Conservation (phyloP, 2,888 invertebrate species). For the Acrobasis suavella region DNA sequence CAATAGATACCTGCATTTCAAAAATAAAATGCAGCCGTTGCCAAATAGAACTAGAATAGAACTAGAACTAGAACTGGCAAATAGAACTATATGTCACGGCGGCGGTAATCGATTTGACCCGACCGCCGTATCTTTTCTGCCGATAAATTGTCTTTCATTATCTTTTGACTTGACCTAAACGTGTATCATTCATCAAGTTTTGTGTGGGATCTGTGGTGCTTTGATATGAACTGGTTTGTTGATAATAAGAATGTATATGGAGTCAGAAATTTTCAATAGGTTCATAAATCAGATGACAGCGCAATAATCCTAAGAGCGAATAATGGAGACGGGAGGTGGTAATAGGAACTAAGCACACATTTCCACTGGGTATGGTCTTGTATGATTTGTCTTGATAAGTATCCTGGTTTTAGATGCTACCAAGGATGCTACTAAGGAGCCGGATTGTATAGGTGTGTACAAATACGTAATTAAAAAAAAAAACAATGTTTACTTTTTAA, state of each 20-base stretch:
- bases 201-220: background rate
- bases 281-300: too few species aligned
- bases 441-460: too few species aligned
- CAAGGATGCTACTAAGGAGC: too few species aligned
- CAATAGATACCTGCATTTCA: constrained; percentile 10
- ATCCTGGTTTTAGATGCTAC: too few species aligned
- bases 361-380: too few species aligned
- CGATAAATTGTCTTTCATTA: constrained; percentile 51
- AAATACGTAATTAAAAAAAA: too few species aligned
- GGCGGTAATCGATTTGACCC: constrained; percentile 52
- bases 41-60: constrained; percentile 47
- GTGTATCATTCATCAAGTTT: constrained; percentile 26
- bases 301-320: too few species aligned
- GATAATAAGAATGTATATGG: background rate
- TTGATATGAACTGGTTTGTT: background rate
- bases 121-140: constrained; percentile 39
- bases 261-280: too few species aligned
- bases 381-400: too few species aligned
- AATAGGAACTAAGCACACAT: too few species aligned
- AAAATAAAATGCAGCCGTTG: constrained; percentile 47
- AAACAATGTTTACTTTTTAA: too few species aligned
- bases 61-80: constrained; percentile 47
- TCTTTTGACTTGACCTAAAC: constrained; percentile 31
- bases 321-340: too few species aligned
- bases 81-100: constrained; percentile 58